These are phyloP conservation scores for Acanthococcus lagerstroemiae DNA, from an alignment of 2,888 invertebrate genomes.

Conservation along the genomic window DNA sequence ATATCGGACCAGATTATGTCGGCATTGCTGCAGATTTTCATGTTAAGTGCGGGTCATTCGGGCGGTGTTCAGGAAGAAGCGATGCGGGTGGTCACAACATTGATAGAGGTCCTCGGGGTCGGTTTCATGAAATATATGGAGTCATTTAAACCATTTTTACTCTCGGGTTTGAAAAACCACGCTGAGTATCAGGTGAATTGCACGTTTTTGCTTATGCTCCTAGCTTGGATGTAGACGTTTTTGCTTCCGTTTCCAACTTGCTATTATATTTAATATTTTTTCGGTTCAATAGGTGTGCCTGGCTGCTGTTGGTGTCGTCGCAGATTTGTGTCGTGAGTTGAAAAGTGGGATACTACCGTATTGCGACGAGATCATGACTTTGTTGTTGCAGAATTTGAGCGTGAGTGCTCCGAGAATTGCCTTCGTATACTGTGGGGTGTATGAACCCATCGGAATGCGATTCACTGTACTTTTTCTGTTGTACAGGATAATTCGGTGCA, in stretches of 20 bases:
- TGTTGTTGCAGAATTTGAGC: conserved; percentile 78
- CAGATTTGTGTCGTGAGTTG: conserved; percentile 88
- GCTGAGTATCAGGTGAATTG: conserved; percentile 77
- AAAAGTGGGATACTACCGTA: conserved; percentile 78
- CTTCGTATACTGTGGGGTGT: not conserved
- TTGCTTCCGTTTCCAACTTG: no score
- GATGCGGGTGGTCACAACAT: conserved; percentile 87
- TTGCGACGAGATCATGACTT: conserved; percentile 90
- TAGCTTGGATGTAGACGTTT: no score
- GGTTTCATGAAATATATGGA: conserved; percentile 95
- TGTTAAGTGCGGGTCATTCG: conserved; percentile 73
- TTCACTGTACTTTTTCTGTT: conserved; percentile 3
- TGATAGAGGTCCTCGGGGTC: conserved; percentile 86
- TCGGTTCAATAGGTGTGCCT: conserved; percentile 54
- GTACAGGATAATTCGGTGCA: conserved; percentile 71
- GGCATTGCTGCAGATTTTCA: conserved; percentile 90
- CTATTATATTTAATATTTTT: no score
- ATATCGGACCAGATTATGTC: conserved; percentile 97
- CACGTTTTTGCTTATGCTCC: no score
- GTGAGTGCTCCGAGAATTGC: conserved; percentile 39
- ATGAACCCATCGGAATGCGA: not conserved
- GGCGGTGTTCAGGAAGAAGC: conserved; percentile 97
- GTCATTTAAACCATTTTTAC: conserved; percentile 84
- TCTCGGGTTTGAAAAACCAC: conserved; percentile 83
- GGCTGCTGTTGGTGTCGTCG: conserved; percentile 90